These are phyloP conservation scores for Stenodera caucasica DNA, from an alignment of 2,888 invertebrate genomes.

Conservation along the genomic window DNA sequence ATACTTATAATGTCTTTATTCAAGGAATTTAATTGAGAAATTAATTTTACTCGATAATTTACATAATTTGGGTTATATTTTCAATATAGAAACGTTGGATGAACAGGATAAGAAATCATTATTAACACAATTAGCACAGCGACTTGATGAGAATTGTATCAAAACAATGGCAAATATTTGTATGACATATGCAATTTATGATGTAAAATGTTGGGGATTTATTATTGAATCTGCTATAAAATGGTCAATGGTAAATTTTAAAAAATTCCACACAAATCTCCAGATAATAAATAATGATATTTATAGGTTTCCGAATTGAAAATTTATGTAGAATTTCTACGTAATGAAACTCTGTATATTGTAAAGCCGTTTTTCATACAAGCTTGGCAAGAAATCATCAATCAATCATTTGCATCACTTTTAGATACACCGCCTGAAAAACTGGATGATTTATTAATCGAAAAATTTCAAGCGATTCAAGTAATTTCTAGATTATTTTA, in stretches of 20 bases:
- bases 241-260: slow-evolving; percentile 41
- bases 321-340: slow-evolving; percentile 41
- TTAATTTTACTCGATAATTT: slow-evolving; percentile 43
- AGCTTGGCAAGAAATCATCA: slow-evolving; percentile 47
- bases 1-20: slow-evolving; percentile 20
- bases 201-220: slow-evolving; percentile 42
- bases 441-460: slow-evolving; percentile 32
- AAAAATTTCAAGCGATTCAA: slow-evolving; percentile 43
- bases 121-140: slow-evolving; percentile 39
- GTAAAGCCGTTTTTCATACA: slow-evolving; percentile 41
- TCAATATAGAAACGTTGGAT: slow-evolving; percentile 40
- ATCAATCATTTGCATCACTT: slow-evolving; percentile 36
- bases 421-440: slow-evolving; percentile 19
- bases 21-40: slow-evolving; percentile 44
- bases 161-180: slow-evolving; percentile 46
- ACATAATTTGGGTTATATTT: slow-evolving; percentile 41
- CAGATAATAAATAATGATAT: not conserved
- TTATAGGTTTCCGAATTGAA: slow-evolving; percentile 43
- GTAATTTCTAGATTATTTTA: slow-evolving; percentile 31
- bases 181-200: slow-evolving; percentile 41
- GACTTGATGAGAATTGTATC: slow-evolving; percentile 34
- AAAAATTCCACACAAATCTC: not conserved
- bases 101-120: slow-evolving; percentile 41
- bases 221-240: slow-evolving; percentile 38
- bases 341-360: slow-evolving; percentile 26